Conservation (phyloP, 2,113 vertebrate species). For the Macroglossus sobrinus region DNA sequence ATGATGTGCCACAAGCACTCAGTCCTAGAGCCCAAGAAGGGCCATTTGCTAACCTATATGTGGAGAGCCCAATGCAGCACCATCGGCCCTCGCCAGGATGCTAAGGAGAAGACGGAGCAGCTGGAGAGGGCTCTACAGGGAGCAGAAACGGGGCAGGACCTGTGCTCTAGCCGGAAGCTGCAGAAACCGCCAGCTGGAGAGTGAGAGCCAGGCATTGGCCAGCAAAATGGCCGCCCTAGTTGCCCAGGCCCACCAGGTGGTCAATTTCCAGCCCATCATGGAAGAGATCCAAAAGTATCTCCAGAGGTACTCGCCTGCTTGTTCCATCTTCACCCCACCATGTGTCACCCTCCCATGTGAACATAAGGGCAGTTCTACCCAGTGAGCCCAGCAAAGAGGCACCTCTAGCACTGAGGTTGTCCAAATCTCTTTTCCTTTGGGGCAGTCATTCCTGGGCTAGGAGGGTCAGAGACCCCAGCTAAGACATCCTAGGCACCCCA, state of each 20-base stretch:
- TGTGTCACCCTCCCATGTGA: neutral
- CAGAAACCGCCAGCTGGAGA: slow-evolving; percentile 87
- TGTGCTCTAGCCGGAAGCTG: slow-evolving; percentile 85
- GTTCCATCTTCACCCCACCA: neutral
- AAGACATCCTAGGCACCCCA: neutral
- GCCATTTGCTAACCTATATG: neutral
- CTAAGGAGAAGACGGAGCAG: slow-evolving; percentile 88
- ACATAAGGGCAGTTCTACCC: neutral
- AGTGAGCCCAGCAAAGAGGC: neutral
- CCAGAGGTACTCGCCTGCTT: slow-evolving; percentile 78
- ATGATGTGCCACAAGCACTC: neutral
- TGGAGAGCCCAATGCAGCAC: neutral
- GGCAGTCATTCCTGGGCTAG: neutral
- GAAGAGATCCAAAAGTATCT: slow-evolving; percentile 88
- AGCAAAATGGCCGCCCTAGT: slow-evolving; percentile 90
- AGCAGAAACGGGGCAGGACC: slow-evolving; percentile 84
- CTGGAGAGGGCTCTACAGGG: slow-evolving; percentile 87
- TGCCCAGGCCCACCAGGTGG: slow-evolving; percentile 82
- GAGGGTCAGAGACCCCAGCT: neutral
- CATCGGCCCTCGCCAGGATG: slow-evolving; percentile 81
- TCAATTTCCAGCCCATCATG: slow-evolving; percentile 85
- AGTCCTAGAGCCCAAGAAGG: neutral
- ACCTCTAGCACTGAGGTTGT: neutral
- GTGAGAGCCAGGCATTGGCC: slow-evolving; percentile 85
- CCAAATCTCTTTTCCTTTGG: neutral